Conservation (phyloP, 2,113 vertebrate genomes). For the Andinoacara biseriatus region DNA sequence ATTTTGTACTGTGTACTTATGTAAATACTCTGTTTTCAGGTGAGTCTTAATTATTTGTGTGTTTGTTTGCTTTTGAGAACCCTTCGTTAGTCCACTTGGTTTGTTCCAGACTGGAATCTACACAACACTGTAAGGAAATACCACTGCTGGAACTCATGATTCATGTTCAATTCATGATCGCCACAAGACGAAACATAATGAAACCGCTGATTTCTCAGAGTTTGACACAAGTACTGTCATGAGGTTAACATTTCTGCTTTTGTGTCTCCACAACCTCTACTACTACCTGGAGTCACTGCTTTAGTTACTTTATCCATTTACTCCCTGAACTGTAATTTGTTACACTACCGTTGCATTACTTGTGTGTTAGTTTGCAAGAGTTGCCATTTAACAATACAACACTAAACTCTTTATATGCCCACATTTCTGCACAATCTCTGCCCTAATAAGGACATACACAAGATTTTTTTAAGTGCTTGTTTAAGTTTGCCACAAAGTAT, state of each 20-base stretch:
- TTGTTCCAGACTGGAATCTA: neutral
- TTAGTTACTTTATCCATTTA: neutral
- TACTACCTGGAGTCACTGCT: neutral
- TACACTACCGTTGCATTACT: neutral
- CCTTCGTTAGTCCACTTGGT: neutral
- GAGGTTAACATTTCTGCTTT: neutral
- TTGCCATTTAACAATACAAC: neutral
- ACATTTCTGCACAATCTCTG: neutral
- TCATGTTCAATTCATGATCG: neutral
- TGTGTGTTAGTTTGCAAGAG: neutral
- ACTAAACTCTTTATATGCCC: neutral
- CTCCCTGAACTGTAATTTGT: neutral
- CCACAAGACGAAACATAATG: too few relatives aligned
- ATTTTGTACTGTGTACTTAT: neutral
- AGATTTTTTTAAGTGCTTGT: neutral
- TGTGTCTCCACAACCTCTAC: neutral
- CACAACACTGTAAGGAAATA: neutral
- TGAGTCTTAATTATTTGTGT: neutral
- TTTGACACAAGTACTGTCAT: neutral
- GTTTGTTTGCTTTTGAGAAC: neutral
- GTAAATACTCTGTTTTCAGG: neutral
- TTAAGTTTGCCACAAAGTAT: neutral
- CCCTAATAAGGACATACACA: neutral
- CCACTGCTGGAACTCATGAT: neutral
- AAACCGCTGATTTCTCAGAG: too few relatives aligned